Evolutionary conservation across 2,888 invertebrate genomes (phyloP).

Genomic region (Digitonthophagus gazella): DNA sequence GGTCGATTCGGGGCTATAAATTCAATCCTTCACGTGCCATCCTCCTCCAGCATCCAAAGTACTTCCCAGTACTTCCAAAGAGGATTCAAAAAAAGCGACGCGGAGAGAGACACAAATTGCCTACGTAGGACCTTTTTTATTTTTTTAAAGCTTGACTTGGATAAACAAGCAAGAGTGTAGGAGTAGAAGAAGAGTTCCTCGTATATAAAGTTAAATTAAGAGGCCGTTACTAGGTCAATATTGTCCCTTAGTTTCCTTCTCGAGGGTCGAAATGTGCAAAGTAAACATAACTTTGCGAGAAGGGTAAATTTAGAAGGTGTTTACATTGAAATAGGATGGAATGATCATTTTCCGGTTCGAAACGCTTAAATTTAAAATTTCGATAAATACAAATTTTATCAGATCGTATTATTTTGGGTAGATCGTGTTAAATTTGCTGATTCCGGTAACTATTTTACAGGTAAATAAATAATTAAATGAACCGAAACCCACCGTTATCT

Average conservation of each 20-base stretch:
- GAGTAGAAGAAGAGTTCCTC: too few relatives aligned
- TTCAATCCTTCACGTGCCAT: not conserved
- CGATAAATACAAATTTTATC: too few relatives aligned
- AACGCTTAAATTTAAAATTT: too few relatives aligned
- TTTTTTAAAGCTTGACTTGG: not conserved
- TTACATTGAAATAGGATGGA: not conserved
- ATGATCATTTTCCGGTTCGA: not conserved
- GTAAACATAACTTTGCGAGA: not conserved
- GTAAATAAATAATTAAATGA: not conserved
- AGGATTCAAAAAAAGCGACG: too few relatives aligned
- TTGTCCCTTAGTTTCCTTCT: too few relatives aligned
- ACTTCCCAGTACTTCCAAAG: too few relatives aligned
- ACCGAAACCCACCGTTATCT: not conserved
- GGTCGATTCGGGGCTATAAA: not conserved
- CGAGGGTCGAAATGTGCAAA: not conserved
- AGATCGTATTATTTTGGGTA: too few relatives aligned
- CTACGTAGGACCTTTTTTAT: not conserved
- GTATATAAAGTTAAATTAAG: not conserved
- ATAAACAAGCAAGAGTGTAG: too few relatives aligned
- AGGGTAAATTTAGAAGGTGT: not conserved
- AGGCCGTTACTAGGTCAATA: not conserved
- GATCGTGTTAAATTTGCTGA: not conserved
- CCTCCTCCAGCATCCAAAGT: too few relatives aligned
- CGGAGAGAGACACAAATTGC: not conserved
- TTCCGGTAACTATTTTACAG: too few relatives aligned